Base-by-base conservation (phyloP, 2,797 vertebrate species). In the Clangula hyemalis region DNA sequence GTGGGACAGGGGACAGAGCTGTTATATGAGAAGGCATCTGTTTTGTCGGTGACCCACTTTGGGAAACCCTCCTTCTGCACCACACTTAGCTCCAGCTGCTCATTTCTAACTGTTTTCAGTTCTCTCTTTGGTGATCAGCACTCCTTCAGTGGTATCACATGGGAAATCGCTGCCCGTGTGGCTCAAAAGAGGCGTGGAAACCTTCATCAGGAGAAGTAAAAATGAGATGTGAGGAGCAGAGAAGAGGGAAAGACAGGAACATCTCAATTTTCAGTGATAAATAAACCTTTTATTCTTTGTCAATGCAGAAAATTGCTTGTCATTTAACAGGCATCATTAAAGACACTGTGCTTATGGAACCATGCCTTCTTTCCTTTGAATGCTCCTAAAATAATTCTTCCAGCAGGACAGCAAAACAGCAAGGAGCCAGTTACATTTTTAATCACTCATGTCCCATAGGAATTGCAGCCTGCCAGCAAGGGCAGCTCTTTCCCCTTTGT, bases 371-470 rank as follows among this genome's bases (percentile, higher is more conserved):
- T 94, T 68, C 66, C 75, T 90, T 75, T 92, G 69, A 95, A 87
- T 83, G 90, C 41, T 66, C 77, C 88, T 91, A 75, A 87, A 93
- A 94, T 92, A 85, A 72, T 60, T 93, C 82, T 91, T 93, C 57
- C 79, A 92, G 78, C 81, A 80, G 88, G 95, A 90, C 83, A 90
- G 80, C 20, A 25, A 54, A 94, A 89, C 89, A 95, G 75, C 90
- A 83, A 87, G 92, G 70, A 96, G 90, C 69, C 88, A 92, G 69
- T 87, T 90, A 83, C 34, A 83, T 94, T 92, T 96, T 96, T 93
- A 95, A 93, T 95, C 88, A 73, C 58, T 90, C 58, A 24, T 3
- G 20, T 93, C 92, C 75, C 85, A 1, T 10, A 80, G 92, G 96
- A 95, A 74, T 41, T 82, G 61, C 84, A 83, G 65, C 64, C 89